Evolutionary conservation across 2,888 invertebrate species (phyloP).

Genomic region (Orthonychiurus folsomi): DNA sequence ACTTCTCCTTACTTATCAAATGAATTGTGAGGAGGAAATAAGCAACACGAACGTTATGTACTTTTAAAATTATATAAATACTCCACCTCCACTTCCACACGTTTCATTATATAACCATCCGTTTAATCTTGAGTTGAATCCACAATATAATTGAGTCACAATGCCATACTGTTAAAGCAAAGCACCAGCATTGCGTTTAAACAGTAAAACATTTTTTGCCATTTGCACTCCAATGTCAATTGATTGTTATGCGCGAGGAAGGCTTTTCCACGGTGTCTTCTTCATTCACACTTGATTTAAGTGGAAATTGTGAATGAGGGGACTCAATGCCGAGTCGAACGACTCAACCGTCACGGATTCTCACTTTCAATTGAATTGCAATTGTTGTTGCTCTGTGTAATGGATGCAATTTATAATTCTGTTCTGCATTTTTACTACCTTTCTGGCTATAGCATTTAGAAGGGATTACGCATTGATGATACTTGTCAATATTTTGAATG

Average conservation of each 20-base stretch:
- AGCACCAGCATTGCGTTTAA: background rate
- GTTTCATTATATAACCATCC: background rate
- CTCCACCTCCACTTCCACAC: too few relatives aligned
- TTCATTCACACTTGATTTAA: conserved; percentile 1
- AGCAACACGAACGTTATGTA: background rate
- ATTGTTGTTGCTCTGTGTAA: background rate
- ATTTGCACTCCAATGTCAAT: too few relatives aligned
- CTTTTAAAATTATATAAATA: background rate
- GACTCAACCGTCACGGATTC: background rate
- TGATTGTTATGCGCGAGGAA: too few relatives aligned
- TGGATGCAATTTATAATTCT: too few relatives aligned
- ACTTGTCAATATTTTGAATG: too few relatives aligned
- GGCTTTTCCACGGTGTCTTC: too few relatives aligned
- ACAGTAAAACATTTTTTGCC: background rate
- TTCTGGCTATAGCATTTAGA: too few relatives aligned
- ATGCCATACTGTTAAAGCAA: too few relatives aligned
- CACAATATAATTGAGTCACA: background rate
- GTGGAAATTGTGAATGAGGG: background rate
- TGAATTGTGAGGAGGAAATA: too few relatives aligned
- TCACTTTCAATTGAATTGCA: background rate
- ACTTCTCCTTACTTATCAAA: background rate
- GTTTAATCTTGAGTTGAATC: background rate
- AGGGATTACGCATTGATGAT: too few relatives aligned
- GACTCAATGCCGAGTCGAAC: background rate
- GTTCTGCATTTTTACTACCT: too few relatives aligned